These are phyloP conservation scores for Drosophila littoralis DNA, from an alignment of 1,140 invertebrate genomes.

Conservation along the genomic window DNA sequence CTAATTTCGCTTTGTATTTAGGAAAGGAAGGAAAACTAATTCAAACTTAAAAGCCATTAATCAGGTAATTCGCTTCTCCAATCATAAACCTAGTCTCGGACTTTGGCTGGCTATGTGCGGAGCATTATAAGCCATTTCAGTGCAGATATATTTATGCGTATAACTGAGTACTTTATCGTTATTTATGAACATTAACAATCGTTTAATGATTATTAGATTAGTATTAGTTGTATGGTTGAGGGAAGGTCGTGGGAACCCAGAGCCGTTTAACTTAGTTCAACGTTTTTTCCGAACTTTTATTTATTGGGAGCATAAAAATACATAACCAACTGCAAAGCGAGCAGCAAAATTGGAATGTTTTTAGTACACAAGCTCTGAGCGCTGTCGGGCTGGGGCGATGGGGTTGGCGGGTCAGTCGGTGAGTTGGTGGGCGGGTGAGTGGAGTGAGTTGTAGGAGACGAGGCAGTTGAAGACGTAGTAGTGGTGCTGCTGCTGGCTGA, in stretches of 20 bases:
- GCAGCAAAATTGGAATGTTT: conserved; percentile 37
- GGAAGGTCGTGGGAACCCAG: conserved; percentile 56
- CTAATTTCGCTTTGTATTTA: no score
- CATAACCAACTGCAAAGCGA: conserved; percentile 49
- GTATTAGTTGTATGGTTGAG: conserved; percentile 15
- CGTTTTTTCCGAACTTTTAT: conserved; percentile 26
- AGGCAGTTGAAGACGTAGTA: neutral
- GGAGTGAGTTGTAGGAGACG: conserved; percentile 1
- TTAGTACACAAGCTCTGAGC: conserved; percentile 29
- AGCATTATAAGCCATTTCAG: neutral
- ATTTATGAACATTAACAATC: conserved; percentile 36
- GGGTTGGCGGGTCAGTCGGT: conserved; percentile 43
- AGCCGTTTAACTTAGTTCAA: conserved; percentile 15
- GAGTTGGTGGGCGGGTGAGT: conserved; percentile 13
- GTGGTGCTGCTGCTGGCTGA: conserved; percentile 1
- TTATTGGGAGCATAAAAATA: conserved; percentile 52
- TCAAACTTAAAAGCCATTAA: neutral
- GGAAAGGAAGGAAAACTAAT: no score
- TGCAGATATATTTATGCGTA: neutral
- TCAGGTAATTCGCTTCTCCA: neutral
- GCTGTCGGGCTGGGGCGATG: conserved; percentile 37
- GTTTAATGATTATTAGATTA: conserved; percentile 59
- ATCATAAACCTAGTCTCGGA: neutral
- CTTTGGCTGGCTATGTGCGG: conserved; percentile 1
- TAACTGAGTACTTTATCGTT: conserved; percentile 16